Conservation (phyloP, 1,140 invertebrate species). For the Drosophila serrata region DNA sequence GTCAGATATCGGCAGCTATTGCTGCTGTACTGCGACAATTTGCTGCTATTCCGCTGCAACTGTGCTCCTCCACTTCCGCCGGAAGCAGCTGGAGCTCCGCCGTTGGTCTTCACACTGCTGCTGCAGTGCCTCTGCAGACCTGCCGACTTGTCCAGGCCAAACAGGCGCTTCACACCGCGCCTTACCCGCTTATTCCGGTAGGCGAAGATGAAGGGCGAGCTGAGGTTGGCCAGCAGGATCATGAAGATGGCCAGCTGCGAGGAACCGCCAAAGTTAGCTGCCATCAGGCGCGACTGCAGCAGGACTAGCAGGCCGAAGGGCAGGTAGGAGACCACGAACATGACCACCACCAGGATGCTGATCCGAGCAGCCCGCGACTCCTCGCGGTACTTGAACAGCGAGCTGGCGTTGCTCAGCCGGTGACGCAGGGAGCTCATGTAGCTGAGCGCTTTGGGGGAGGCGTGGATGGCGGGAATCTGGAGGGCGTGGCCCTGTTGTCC, state of each 20-base stretch:
- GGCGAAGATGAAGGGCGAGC: constrained; percentile 92
- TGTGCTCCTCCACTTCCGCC: constrained; percentile 29
- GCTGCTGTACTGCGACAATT: constrained; percentile 74
- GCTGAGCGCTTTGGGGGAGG: constrained; percentile 81
- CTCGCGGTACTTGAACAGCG: constrained; percentile 92
- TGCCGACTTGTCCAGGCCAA: constrained; percentile 86
- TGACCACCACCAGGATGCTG: constrained; percentile 89
- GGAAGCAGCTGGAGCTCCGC: constrained; percentile 11
- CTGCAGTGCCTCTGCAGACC: constrained; percentile 68
- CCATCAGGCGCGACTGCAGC: constrained; percentile 73
- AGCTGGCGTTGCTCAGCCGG: constrained; percentile 93
- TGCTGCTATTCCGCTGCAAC: constrained; percentile 77
- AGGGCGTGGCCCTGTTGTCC: constrained; percentile 59
- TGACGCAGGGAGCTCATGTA: constrained; percentile 91
- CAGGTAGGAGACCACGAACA: constrained; percentile 90
- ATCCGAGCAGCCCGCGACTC: constrained; percentile 93
- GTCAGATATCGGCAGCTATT: constrained; percentile 76
- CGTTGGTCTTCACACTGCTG: constrained; percentile 68
- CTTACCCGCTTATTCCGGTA: constrained; percentile 91
- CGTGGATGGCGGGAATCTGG: constrained; percentile 80
- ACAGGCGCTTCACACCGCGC: constrained; percentile 89
- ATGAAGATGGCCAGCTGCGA: constrained; percentile 87
- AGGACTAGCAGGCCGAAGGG: constrained; percentile 88
- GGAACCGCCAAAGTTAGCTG: constrained; percentile 69
- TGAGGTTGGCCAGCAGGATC: constrained; percentile 89